A percentile compares a stretch with the other conserved stretches of the same genome.
Conservation (phyloP, 1,140 invertebrate genomes). For the Atta cephalotes region DNA sequence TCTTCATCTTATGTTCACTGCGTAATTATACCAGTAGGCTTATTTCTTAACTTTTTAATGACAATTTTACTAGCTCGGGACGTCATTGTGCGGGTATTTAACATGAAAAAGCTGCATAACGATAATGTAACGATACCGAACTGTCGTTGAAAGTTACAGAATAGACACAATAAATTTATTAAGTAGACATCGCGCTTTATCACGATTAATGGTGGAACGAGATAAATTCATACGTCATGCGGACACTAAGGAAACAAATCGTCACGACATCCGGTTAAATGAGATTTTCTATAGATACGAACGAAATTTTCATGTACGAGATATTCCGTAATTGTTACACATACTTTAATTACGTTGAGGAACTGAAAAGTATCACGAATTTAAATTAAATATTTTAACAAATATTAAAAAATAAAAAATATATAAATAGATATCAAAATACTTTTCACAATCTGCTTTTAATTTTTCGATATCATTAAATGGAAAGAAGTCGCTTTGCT, state of each 20-base stretch:
- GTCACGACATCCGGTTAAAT: background rate
- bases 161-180: constrained; percentile 39
- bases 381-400: background rate
- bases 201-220: constrained; percentile 34
- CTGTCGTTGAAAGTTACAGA: no score
- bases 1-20: background rate
- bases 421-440: background rate
- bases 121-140: no score
- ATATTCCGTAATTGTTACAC: background rate
- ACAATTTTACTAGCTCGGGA: no score
- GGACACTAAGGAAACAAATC: constrained; percentile 17
- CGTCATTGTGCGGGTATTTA: no score
- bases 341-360: background rate
- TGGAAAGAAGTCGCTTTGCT: no score
- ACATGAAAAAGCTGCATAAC: no score
- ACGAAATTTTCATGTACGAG: constrained; percentile 17
- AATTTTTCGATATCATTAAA: background rate
- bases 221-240: constrained; percentile 44
- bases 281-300: background rate
- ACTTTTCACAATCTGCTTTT: background rate
- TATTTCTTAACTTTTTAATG: no score
- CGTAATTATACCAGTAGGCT: background rate
- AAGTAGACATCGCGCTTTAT: constrained; percentile 50
- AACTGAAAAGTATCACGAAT: background rate
- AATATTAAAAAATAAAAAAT: background rate